Base-by-base conservation (phyloP, 1,140 invertebrate genomes). In the Elysia chlorotica region DNA sequence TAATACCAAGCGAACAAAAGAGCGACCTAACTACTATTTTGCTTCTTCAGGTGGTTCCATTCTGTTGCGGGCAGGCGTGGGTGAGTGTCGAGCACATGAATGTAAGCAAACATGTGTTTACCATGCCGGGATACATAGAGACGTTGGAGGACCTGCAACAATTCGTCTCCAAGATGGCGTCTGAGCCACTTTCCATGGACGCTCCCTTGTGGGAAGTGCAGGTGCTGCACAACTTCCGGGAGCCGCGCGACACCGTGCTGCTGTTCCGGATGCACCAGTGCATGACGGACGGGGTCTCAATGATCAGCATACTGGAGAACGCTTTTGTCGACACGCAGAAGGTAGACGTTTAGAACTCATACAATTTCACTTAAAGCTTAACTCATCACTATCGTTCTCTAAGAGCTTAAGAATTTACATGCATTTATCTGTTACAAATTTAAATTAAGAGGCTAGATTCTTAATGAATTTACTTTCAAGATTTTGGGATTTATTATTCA, bases 171-270 rank as follows among this genome's bases (percentile, higher is more conserved):
- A 74, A 80, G 4, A 82, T 90, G 36, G 81, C 90, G 33, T 82
- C 78, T 0, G 82, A 88, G 61, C 84, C 86, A 1, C 75, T 91
- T 30, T 76, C 86, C 0, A 61, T 78, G 19, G 82, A 88, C 10
- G 85, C 87, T 67, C 89, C 90, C 0, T 82, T 90, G 1, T 91
- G 91, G 91, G 90, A 91, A 76, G 83, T 91, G 6, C 88, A 89
- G 41, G 85, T 91, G 2, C 74, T 91, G 19, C 78, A 83, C n/a
- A 84, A 88, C 65, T 87, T 84, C 74, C 89, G 88, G 4, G 78
- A 82, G 21, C 80, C 85, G 10, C 77, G 83, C 62, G 89, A 90
- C 70, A 89, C 89, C 0, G 84, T 90, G 1, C 84, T 90, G 3
- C 79, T 91, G 25, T 79, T 91, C 17, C 81, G 91, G 0, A 85